phyloP scores from a whole-genome alignment of 2,888 invertebrate genomes.

The Conomelus anceps region DNA sequence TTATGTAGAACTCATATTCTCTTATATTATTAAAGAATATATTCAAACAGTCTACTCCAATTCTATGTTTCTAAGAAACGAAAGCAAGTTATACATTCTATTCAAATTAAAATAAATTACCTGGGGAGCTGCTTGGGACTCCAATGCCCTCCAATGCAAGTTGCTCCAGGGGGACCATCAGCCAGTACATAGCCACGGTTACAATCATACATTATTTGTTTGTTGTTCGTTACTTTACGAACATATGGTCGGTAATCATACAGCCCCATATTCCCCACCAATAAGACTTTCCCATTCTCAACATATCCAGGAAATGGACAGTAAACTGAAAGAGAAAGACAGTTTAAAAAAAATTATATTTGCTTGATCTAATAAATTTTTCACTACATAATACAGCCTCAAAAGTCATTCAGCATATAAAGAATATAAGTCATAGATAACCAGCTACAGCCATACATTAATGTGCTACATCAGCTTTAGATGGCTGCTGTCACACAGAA shows the following conservation, averaged over 20 bases:
- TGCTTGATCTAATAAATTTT: neutral
- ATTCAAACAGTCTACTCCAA: too few species aligned
- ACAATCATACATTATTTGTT: constrained; percentile 94
- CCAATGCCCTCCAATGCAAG: constrained; percentile 92
- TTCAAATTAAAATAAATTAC: constrained; percentile 43
- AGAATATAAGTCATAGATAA: constrained; percentile 8
- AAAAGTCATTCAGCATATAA: neutral
- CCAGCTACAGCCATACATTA: neutral
- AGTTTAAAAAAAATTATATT: neutral
- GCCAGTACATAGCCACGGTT: constrained; percentile 82
- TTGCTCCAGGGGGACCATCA: constrained; percentile 86
- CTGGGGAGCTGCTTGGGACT: constrained; percentile 80
- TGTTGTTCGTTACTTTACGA: constrained; percentile 80
- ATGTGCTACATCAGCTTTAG: too few species aligned
- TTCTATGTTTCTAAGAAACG: too few species aligned
- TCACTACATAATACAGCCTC: too few species aligned
- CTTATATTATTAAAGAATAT: too few species aligned
- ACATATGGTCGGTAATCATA: constrained; percentile 94
- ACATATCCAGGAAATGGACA: constrained; percentile 90
- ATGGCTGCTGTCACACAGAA: too few species aligned
- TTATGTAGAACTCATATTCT: too few species aligned
- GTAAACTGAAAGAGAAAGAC: constrained; percentile 52
- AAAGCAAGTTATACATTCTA: too few species aligned
- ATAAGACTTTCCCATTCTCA: constrained; percentile 78
- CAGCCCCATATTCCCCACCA: constrained; percentile 92